Evolutionary conservation across 2,888 invertebrate species (phyloP), one percentile per base, ranked within the genome.

Genomic region (Microdon myrmicae): DNA sequence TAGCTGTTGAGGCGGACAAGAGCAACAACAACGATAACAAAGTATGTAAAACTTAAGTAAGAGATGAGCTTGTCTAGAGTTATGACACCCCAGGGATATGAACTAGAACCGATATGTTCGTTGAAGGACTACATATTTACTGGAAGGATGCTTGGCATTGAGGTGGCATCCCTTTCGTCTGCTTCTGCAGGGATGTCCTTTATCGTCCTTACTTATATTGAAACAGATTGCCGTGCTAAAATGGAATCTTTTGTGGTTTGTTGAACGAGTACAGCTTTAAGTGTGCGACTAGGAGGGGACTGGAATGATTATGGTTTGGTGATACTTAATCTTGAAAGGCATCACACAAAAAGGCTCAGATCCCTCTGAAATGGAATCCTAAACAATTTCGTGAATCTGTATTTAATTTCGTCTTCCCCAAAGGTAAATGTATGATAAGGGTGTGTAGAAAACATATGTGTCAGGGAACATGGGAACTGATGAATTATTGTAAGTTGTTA

Each of bases 21-120:
- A 4, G 7, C n/a, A 6, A 3, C 1, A 25, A n/a, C n/a, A n/a
- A 49, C 20, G 68, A 72, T 71, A 73, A 73, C 73, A 75, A 75
- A 78, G 76, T 78, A 79, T 79, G 76, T 75, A 77, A 77, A 79
- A 78, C 76, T 78, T 77, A 77, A 77, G 77, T 79, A 77, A 79
- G 76, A 79, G 79, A 79, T 78, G 78, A 78, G 78, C 77, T 78
- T 74, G 76, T 78, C 79, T 75, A 72, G 74, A 79, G 74, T 78
- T 79, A 79, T 79, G 77, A 77, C 76, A 77, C 79, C 74, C 79
- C 58, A 60, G 79, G 76, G 79, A 76, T 71, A 67, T 53, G 64
- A 70, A 51, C 60, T 45, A 55, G 49, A 68, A 67, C 55, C 49
- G 53, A 67, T 48, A 47, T 39, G 34, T 31, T 69, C 69, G 67